Evolutionary conservation across 2,888 invertebrate species (phyloP).

Genomic region (Rhodophaea formosa): DNA sequence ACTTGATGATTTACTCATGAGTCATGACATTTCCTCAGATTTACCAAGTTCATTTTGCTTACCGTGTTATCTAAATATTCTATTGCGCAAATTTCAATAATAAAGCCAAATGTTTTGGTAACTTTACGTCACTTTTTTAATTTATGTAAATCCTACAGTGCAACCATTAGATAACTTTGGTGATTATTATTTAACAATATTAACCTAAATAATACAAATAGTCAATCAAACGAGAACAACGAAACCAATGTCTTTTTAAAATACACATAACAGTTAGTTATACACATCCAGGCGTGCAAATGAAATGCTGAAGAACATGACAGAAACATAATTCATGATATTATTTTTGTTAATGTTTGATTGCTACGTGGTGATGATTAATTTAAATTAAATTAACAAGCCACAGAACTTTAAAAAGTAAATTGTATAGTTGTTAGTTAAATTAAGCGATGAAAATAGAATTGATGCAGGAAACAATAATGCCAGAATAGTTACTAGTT

Average conservation of each 20-base stretch:
- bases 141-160: constrained; percentile 29
- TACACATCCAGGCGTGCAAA: not conserved
- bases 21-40: too few relatives aligned
- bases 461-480: not conserved
- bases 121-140: constrained; percentile 40
- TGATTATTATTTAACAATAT: constrained; percentile 47
- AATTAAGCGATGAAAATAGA: not conserved
- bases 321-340: not conserved
- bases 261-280: constrained; percentile 31
- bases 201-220: constrained; percentile 68
- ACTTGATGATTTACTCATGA: not conserved
- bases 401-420: not conserved
- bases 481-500: constrained; percentile 19
- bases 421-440: not conserved
- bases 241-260: constrained; percentile 69
- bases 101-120: constrained; percentile 56
- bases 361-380: not conserved
- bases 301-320: not conserved
- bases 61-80: not conserved
- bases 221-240: constrained; percentile 66
- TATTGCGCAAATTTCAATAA: constrained; percentile 51
- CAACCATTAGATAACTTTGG: constrained; percentile 55
- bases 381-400: not conserved
- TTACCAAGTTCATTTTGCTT: not conserved
- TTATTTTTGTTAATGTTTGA: not conserved